Base-by-base conservation (phyloP, 2,797 vertebrate species). In the Gymnothorax reevesii region DNA sequence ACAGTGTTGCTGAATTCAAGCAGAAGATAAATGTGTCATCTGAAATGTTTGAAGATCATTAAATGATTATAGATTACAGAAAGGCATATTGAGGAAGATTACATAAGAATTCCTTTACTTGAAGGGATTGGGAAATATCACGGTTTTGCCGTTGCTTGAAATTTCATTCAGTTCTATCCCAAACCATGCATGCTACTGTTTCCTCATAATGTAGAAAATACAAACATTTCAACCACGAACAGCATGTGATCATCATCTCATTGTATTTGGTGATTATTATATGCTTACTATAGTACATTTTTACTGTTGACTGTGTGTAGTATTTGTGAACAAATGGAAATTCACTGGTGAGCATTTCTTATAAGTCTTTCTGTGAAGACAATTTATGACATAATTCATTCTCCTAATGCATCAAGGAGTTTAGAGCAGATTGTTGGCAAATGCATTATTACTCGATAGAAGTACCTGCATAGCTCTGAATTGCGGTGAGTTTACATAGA, bases 121-220 rank as follows among this genome's bases (percentile, higher is more conserved):
- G 4, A 49, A 52, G 9, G 13, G n/a, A 7, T 7, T 79, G 49
- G 25, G 71, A 17, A 27, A 73, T 42, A 73, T 55, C 77, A 80
- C 7, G 77, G 49, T n/a, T 22, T 52, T 13, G 2, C 42, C 42
- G 10, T 17, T 20, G 49, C 17, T 20, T 79, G 20, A 8, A 52
- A 9, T 77, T 80, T n/a, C 77, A 80, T 80, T 52, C 77, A 83
- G n/a, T 42, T 84, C 83, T 17, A 55, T 85, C 54, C 0, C 52
- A 85, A 57, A 33, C 54, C 66, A 73, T 73, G 84, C 84, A 85
- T 85, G 84, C 69, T 71, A n/a, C 64, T 33, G 2, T 57, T 71
- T 73, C 4, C 49, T 73, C 49, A 71, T 55, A 52, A 42, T n/a
- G 9, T 27, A 80, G 77, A 80, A 54, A 80, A 80, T 20, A 42